A percentile compares a stretch with the other conserved stretches of the same genome.
Evolutionary conservation across 1,140 invertebrate species (phyloP).

Genomic region (Pentalonia nigronervosa): DNA sequence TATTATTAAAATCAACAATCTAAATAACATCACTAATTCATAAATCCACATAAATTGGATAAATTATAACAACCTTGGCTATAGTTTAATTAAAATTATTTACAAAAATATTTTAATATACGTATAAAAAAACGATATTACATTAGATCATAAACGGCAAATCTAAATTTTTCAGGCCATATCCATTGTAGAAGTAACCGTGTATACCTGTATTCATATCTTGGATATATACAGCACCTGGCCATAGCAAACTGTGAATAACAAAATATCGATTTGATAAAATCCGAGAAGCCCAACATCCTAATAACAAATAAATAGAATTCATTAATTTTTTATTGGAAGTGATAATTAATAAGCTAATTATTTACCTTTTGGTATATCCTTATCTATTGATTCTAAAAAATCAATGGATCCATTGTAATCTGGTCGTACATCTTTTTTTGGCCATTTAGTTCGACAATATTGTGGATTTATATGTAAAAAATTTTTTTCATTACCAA

Average conservation of each 20-base stretch:
- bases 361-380: conserved; percentile 41
- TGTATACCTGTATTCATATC: conserved; percentile 37
- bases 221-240: conserved; percentile 29
- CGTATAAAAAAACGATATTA: background rate
- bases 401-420: conserved; percentile 40
- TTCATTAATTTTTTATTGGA: background rate
- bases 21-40: background rate
- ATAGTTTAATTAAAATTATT: background rate
- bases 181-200: conserved; percentile 42
- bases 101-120: background rate
- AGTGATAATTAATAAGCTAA: background rate
- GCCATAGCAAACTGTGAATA: conserved; percentile 27
- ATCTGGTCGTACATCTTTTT: background rate
- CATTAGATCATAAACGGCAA: conserved; percentile 40
- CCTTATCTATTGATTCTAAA: conserved; percentile 18
- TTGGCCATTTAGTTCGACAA: background rate
- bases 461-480: background rate
- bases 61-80: background rate
- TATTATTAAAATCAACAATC: background rate
- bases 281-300: conserved; percentile 25
- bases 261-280: conserved; percentile 20
- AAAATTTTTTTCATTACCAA: conserved; percentile 2
- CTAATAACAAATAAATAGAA: background rate
- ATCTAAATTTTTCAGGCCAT: conserved; percentile 47
- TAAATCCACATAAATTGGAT: background rate